phyloP scores from a whole-genome alignment of 2,888 invertebrate genomes.

The Labia minor region DNA sequence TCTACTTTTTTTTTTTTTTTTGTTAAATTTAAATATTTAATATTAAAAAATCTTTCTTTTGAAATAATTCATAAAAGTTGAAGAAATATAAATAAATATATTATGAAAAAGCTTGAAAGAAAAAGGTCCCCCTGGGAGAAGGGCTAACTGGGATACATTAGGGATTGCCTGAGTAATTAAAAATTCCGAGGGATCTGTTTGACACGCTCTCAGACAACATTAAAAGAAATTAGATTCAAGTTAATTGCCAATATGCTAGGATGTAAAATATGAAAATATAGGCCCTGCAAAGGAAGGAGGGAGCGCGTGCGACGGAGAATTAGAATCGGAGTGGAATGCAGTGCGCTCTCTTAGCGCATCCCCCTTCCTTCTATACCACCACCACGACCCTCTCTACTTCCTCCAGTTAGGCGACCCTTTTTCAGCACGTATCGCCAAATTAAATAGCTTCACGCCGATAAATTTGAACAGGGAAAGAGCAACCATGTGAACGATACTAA shows the following conservation, averaged over 20 bases:
- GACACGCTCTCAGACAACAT: constrained; percentile 1
- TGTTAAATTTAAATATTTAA: no score
- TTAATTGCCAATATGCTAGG: constrained; percentile 13
- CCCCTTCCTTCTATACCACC: not conserved
- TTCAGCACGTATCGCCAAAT: not conserved
- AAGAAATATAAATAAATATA: not conserved
- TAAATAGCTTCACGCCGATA: not conserved
- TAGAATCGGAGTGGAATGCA: not conserved
- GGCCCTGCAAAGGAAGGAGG: not conserved
- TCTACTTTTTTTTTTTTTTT: no score
- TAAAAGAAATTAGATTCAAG: constrained; percentile 13
- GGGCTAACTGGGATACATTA: no score
- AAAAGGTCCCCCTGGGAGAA: no score
- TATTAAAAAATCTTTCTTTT: not conserved
- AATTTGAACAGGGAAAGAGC: not conserved
- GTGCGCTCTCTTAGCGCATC: not conserved
- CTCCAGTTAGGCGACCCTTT: not conserved
- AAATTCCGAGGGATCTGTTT: not conserved
- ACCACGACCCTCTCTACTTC: not conserved
- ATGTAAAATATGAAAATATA: constrained; percentile 4
- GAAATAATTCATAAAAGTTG: not conserved
- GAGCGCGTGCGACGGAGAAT: not conserved
- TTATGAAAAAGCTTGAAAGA: not conserved
- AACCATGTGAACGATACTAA: not conserved
- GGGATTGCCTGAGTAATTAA: not conserved